These are phyloP conservation scores for Indicator maculatus DNA, from an alignment of 2,113 vertebrate genomes.

Conservation along the genomic window DNA sequence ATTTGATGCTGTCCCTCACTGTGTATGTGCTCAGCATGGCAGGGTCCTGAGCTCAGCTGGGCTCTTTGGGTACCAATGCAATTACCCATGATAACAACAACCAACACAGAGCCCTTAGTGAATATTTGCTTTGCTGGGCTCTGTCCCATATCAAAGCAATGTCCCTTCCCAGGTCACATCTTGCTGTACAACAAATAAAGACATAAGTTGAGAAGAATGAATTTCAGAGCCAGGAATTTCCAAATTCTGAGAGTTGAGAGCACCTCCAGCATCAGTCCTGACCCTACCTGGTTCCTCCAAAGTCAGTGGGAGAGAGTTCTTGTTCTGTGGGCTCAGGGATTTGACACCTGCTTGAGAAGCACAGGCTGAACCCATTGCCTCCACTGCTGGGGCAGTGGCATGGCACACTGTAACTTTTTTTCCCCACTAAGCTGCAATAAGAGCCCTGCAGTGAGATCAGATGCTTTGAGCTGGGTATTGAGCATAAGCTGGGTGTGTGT, in stretches of 20 bases:
- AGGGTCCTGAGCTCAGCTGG: background rate
- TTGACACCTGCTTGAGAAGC: background rate
- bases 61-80: background rate
- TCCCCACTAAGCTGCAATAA: background rate
- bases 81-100: background rate
- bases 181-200: background rate
- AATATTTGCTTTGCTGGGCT: background rate
- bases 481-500: background rate
- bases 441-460: background rate
- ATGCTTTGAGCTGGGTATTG: background rate
- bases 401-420: fast-evolving
- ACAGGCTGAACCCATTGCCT: background rate
- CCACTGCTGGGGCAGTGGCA: background rate
- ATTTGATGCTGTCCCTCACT: background rate
- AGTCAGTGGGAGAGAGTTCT: background rate
- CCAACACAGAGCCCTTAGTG: background rate
- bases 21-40: background rate
- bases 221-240: background rate
- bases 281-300: background rate
- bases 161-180: background rate
- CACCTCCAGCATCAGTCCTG: background rate
- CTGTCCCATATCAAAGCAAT: background rate
- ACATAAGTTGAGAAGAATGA: background rate
- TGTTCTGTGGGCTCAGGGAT: background rate
- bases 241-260: background rate